Evolutionary conservation across 2,797 vertebrate species (phyloP).

Genomic region (Cirrhinus molitorella): DNA sequence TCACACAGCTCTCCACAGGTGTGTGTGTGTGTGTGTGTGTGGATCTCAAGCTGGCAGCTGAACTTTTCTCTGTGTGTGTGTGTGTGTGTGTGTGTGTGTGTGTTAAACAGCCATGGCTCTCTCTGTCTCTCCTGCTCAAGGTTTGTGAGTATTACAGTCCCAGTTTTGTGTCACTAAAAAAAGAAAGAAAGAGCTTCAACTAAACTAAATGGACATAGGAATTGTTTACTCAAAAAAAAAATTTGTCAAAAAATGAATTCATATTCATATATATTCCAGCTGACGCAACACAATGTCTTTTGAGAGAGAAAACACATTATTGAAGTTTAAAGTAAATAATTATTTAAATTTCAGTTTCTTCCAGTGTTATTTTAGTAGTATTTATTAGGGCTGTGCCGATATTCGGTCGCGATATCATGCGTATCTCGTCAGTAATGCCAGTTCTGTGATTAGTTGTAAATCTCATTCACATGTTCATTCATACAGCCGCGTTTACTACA

Average conservation of each 20-base stretch:
- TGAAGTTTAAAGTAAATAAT: neutral
- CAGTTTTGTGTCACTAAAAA: conserved; percentile 14
- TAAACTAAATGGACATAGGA: neutral
- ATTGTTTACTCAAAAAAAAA: neutral
- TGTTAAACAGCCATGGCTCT: neutral
- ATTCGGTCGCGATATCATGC: no score
- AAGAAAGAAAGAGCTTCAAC: neutral
- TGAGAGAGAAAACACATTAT: neutral
- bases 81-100: neutral
- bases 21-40: neutral
- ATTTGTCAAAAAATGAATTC: neutral
- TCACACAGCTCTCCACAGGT: neutral
- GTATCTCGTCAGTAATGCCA: no score
- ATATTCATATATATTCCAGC: neutral
- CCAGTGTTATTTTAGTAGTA: neutral
- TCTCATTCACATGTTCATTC: no score
- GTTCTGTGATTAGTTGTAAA: no score
- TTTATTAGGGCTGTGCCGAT: no score
- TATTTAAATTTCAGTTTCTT: neutral
- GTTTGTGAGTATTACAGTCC: neutral
- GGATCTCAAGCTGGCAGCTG: neutral
- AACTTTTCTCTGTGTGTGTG: conserved; percentile 12
- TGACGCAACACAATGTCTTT: neutral
- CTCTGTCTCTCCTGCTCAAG: neutral
- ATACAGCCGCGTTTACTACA: no score